Evolutionary conservation across 2,888 invertebrate genomes (phyloP), one percentile per base, ranked within the genome.

Genomic region (Zele albiditarsus): DNA sequence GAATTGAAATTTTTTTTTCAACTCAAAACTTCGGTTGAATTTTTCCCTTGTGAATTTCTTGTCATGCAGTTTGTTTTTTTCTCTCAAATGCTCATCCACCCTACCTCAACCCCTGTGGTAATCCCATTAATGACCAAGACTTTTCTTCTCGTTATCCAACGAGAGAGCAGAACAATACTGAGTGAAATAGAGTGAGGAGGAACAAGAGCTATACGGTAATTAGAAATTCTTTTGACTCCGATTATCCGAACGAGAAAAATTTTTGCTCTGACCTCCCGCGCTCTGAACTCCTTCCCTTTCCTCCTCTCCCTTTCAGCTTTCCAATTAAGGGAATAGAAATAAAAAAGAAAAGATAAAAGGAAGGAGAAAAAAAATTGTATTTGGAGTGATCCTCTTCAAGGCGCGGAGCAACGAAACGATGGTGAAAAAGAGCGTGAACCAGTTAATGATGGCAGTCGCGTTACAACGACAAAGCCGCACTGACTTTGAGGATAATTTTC

Each of bases 191-290:
- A 53, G 20, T 20, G n/a, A 53, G 20, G n/a, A 53, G 4, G 20
- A 53, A 28, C 71, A 68, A 65, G 67, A 42, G 69, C 67, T 42
- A 68, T 33, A 25, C 72, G 68, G 74, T 77, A 74, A 77, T 77
- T 77, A 77, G 68, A 72, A 77, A 77, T 77, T 77, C 74, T 77
- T 77, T 67, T 71, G 72, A 38, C 74, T 74, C 67, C 74, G 74
- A 77, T 74, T 71, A 77, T 71, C 63, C 74, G 25, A 33, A 14
- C 67, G 60, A 33, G 20, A 20, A 8, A 53, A 53, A 53, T 53
- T 53, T 53, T 53, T 53, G 53, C 53, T 53, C 20, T 53, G 53
- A n/a, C 53, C 53, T 20, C 6, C 23, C n/a, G 4, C 53, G 2
- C 20, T 10, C 53, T n/a, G 8, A 53, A 53, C 67, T 57, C 33